These are phyloP conservation scores for Naja naja DNA, from an alignment of 2,113 vertebrate genomes.

Conservation along the genomic window DNA sequence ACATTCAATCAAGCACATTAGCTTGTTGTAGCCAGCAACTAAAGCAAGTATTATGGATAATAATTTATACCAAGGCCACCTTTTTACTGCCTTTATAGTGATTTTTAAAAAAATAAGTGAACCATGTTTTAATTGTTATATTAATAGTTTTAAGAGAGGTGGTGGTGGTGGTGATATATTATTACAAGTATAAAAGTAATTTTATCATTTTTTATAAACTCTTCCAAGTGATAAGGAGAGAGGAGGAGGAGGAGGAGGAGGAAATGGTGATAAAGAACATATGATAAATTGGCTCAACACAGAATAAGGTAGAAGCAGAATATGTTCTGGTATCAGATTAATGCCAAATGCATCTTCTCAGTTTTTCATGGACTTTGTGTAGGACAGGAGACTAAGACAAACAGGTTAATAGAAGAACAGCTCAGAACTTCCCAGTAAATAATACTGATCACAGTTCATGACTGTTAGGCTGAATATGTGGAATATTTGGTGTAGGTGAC, in stretches of 20 bases:
- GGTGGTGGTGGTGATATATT: not conserved
- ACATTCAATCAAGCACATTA: no score
- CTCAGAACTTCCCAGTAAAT: not conserved
- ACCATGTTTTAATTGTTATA: not conserved
- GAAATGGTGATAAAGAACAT: no score
- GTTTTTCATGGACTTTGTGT: not conserved
- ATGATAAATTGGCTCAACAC: not conserved
- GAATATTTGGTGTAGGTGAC: not conserved
- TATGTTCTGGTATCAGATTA: not conserved
- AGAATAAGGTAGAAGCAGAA: not conserved
- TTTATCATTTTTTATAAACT: not conserved
- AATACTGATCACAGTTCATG: not conserved
- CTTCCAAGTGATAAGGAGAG: not conserved
- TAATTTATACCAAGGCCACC: not conserved
- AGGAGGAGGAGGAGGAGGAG: not conserved
- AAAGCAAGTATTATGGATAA: not conserved
- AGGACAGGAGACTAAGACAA: not conserved
- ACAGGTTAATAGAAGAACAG: not conserved
- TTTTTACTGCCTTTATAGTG: not conserved
- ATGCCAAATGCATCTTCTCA: not conserved
- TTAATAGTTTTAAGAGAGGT: not conserved
- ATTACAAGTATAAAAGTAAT: not conserved
- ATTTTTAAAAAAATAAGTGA: no score
- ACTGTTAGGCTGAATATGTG: not conserved
- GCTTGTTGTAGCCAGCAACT: no score